A percentile compares a stretch with the other conserved stretches of the same genome.
phyloP scores from a whole-genome alignment of 2,797 vertebrate species.

The Pseudomugil tenellus region DNA sequence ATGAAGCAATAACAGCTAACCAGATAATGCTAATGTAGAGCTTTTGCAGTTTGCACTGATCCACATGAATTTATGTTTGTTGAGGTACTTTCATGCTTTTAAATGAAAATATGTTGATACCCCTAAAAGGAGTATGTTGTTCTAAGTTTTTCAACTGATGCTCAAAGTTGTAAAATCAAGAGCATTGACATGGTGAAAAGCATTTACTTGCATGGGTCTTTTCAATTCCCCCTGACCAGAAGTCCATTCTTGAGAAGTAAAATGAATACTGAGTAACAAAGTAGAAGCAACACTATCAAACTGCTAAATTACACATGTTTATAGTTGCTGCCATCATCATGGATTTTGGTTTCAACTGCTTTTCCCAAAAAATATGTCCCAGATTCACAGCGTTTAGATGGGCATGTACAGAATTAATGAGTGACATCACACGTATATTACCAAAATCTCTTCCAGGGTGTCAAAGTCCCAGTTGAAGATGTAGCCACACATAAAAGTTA shows the following conservation, averaged over 20 bases:
- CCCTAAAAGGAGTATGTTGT: too few relatives aligned
- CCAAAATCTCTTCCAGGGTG: slow-evolving; percentile 6
- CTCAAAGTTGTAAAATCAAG: too few relatives aligned
- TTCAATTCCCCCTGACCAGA: neutral
- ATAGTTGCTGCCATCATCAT: slow-evolving; percentile 4
- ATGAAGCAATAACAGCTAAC: too few relatives aligned
- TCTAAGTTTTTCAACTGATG: too few relatives aligned
- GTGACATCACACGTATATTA: slow-evolving; percentile 47
- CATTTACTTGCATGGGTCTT: neutral
- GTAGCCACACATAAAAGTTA: slow-evolving; percentile 53
- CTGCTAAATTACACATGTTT: slow-evolving; percentile 25
- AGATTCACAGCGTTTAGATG: slow-evolving; percentile 27
- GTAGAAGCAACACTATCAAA: neutral
- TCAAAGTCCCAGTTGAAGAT: slow-evolving; percentile 33
- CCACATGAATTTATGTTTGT: too few relatives aligned
- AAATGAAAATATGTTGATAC: too few relatives aligned
- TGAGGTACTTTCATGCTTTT: too few relatives aligned
- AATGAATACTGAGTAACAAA: neutral
- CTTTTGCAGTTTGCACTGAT: too few relatives aligned
- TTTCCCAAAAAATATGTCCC: slow-evolving; percentile 34
- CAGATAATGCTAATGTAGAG: too few relatives aligned
- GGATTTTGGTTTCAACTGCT: slow-evolving; percentile 20
- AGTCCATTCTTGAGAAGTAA: neutral
- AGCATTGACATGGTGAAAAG: neutral
- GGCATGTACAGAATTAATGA: slow-evolving; percentile 30